Evolutionary conservation across 1,140 invertebrate species (phyloP).

Genomic region (Zophobas atratus): DNA sequence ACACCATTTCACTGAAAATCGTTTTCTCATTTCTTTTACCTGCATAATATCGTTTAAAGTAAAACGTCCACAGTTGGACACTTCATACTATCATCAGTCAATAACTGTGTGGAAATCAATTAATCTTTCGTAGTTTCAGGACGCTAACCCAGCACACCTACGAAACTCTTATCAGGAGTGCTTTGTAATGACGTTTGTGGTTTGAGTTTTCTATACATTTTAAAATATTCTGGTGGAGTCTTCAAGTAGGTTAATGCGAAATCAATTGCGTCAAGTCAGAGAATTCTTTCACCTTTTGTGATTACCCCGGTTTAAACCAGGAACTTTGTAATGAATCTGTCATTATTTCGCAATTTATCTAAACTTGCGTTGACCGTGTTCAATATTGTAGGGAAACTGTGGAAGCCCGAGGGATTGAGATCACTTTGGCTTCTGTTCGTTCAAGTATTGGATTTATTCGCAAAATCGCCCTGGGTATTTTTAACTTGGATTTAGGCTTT

Average conservation of each 20-base stretch:
- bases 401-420: slow-evolving; percentile 51
- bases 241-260: slow-evolving; percentile 33
- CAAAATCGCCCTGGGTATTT: slow-evolving; percentile 52
- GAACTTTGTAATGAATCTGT: slow-evolving; percentile 43
- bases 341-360: slow-evolving; percentile 43
- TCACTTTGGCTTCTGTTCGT: slow-evolving; percentile 51
- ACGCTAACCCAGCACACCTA: too few relatives aligned
- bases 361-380: slow-evolving; percentile 42
- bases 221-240: neutral
- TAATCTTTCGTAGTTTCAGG: too few relatives aligned
- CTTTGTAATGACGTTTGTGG: too few relatives aligned
- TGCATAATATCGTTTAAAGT: too few relatives aligned
- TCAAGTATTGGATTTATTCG: slow-evolving; percentile 52
- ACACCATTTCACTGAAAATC: too few relatives aligned
- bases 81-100: too few relatives aligned
- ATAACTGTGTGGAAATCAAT: too few relatives aligned
- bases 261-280: slow-evolving; percentile 20
- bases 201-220: too few relatives aligned
- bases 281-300: slow-evolving; percentile 50
- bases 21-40: too few relatives aligned
- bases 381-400: slow-evolving; percentile 46
- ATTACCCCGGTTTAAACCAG: slow-evolving; percentile 42
- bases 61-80: too few relatives aligned
- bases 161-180: too few relatives aligned
- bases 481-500: slow-evolving; percentile 50